Base-by-base conservation (phyloP, 1,140 invertebrate species). In the Tetramorium parvispinum region DNA sequence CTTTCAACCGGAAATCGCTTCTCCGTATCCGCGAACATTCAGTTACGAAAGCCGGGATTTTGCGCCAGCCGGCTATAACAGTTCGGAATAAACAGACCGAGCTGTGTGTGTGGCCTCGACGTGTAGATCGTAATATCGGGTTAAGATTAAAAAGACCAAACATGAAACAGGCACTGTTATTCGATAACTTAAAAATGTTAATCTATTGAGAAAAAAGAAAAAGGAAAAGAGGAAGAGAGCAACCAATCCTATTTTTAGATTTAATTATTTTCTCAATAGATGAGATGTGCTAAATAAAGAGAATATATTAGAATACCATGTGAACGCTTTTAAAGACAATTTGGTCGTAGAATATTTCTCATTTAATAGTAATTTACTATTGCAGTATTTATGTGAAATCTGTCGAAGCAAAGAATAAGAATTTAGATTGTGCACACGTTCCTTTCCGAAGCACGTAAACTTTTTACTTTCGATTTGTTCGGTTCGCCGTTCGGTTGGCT, bases 1-100 rank as follows among this genome's bases (percentile, higher is more conserved):
- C 88, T 88, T 85, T 57, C 87, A 85, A 88, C 70, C 71, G 79
- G 57, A 88, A 87, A 89, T 88, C 87, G 87, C 70, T 88, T 73
- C 81, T 73, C 55, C 66, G 76, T 83, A 73, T 70, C 5, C 57
- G 49, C 53, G n/a, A 75, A 83, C 68, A 71, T 73, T 71, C 79
- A 71, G 79, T 83, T 73, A 83, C 53, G 43, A 83, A 83, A 83
- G 79, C 68, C 43, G 27, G 68, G 68, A 83, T 83, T 75, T 75
- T 75, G 51, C 68, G 55, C 53, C 79, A 59, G 68, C 53, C 49
- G 32, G 37, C 43, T 83, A 83, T 61, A 83, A 83, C 79, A 40
- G 40, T 59, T 83, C 53, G 24, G 79, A 59, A 75, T 83, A 83
- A 83, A 73, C 68, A 83, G 68, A 82, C 79, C 24, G 13, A 13